phyloP scores from a whole-genome alignment of 1,140 invertebrate species.

The Heliconius hermathena region DNA sequence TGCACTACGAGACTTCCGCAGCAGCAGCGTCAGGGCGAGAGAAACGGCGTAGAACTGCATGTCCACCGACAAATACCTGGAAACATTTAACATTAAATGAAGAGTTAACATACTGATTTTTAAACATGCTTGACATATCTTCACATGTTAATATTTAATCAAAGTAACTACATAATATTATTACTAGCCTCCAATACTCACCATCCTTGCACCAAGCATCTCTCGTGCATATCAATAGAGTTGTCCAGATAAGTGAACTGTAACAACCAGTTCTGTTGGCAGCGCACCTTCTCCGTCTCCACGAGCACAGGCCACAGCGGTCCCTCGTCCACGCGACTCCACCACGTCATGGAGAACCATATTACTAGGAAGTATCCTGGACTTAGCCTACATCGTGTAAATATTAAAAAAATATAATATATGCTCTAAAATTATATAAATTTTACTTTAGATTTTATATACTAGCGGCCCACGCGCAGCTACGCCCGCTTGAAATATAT shows the following conservation, averaged over 20 bases:
- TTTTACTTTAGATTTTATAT: too few species aligned
- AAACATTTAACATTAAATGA: too few species aligned
- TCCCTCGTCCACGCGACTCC: constrained; percentile 57
- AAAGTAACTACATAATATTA: too few species aligned
- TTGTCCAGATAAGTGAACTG: constrained; percentile 87
- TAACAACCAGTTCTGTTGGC: constrained; percentile 85
- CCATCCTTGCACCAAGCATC: constrained; percentile 75
- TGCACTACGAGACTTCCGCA: neutral
- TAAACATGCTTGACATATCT: too few species aligned
- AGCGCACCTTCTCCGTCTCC: constrained; percentile 78
- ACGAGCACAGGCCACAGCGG: constrained; percentile 67
- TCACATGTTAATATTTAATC: too few species aligned
- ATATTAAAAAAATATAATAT: neutral
- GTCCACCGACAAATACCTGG: neutral
- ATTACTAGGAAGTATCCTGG: constrained; percentile 70
- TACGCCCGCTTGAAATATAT: too few species aligned
- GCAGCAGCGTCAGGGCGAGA: constrained; percentile 33
- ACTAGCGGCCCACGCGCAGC: too few species aligned
- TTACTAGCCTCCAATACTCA: constrained; percentile 39
- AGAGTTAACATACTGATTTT: too few species aligned
- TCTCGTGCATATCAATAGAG: constrained; percentile 57
- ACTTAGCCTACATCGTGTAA: constrained; percentile 55
- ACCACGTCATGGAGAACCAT: constrained; percentile 70
- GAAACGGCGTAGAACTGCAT: neutral
- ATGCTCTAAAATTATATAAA: too few species aligned